These are phyloP conservation scores for Bradypodion pumilum DNA, from an alignment of 2,797 vertebrate species.

Conservation along the genomic window DNA sequence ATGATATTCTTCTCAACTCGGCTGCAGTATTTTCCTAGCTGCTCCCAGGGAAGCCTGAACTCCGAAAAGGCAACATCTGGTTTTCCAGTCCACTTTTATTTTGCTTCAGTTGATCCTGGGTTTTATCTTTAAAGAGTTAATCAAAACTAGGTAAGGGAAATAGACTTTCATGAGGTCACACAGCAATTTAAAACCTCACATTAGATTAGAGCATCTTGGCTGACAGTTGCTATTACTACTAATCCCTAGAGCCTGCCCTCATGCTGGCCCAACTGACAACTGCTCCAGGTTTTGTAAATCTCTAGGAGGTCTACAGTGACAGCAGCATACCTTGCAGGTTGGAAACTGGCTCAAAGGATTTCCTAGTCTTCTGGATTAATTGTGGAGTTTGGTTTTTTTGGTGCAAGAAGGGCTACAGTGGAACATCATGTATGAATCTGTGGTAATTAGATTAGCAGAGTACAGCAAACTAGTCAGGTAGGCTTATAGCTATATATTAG, in stretches of 20 bases:
- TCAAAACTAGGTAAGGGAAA: constrained; percentile 29
- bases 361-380: background rate
- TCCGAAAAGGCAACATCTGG: constrained; percentile 45
- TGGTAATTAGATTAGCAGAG: too few relatives aligned
- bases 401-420: background rate
- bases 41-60: constrained; percentile 19
- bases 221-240: constrained; percentile 8
- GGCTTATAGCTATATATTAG: too few relatives aligned
- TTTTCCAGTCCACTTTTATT: constrained; percentile 42
- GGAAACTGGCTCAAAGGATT: background rate
- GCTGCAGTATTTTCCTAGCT: constrained; percentile 9
- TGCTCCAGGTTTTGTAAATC: constrained; percentile 25
- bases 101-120: constrained; percentile 46
- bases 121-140: constrained; percentile 46
- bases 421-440: too few relatives aligned
- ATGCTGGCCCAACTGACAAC: background rate
- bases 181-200: constrained; percentile 34
- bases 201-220: constrained; percentile 45
- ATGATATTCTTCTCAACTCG: constrained; percentile 15
- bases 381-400: too few relatives aligned
- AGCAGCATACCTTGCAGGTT: background rate
- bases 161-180: constrained; percentile 46
- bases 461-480: too few relatives aligned
- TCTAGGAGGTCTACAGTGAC: too few relatives aligned
- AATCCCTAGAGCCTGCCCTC: constrained; percentile 17